Percentiles rank a stretch among this genome's conserved stretches.
Conservation (phyloP, 2,888 invertebrate genomes). For the Eretmocerus hayati region DNA sequence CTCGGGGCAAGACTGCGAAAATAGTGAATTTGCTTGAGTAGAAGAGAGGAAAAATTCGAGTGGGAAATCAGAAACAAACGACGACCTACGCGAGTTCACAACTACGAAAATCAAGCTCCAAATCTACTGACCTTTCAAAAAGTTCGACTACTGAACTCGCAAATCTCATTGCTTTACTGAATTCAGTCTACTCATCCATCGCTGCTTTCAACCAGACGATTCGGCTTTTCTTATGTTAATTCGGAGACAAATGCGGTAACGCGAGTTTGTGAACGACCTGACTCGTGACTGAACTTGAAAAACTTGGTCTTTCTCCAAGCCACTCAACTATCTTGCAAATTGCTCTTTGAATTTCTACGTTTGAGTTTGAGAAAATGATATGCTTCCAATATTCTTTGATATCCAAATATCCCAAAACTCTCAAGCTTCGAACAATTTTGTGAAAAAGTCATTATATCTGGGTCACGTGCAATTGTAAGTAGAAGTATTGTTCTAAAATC, state of each 20-base stretch:
- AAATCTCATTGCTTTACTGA: neutral
- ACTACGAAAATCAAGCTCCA: conserved; percentile 8
- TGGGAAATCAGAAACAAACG: conserved; percentile 19
- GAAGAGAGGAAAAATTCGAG: neutral
- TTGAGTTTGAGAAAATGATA: too few relatives aligned
- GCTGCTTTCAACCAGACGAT: neutral
- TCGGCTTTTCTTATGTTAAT: conserved; percentile 18
- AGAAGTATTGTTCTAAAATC: too few relatives aligned
- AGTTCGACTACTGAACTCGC: conserved; percentile 7
- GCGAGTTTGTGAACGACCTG: neutral
- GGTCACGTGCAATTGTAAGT: too few relatives aligned
- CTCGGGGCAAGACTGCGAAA: neutral
- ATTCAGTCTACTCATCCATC: neutral
- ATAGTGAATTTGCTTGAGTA: neutral
- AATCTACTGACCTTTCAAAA: conserved; percentile 18
- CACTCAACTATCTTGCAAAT: too few relatives aligned
- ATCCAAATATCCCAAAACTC: too few relatives aligned
- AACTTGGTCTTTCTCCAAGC: too few relatives aligned
- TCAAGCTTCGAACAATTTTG: too few relatives aligned
- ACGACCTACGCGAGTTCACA: neutral
- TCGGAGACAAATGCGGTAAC: conserved; percentile 7
- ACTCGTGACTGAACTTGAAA: conserved; percentile 19
- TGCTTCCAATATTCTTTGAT: too few relatives aligned
- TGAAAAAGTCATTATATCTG: too few relatives aligned
- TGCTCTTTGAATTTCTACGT: too few relatives aligned